These are phyloP conservation scores for Eubasilissa splendida DNA, from an alignment of 2,888 invertebrate species.

Conservation along the genomic window DNA sequence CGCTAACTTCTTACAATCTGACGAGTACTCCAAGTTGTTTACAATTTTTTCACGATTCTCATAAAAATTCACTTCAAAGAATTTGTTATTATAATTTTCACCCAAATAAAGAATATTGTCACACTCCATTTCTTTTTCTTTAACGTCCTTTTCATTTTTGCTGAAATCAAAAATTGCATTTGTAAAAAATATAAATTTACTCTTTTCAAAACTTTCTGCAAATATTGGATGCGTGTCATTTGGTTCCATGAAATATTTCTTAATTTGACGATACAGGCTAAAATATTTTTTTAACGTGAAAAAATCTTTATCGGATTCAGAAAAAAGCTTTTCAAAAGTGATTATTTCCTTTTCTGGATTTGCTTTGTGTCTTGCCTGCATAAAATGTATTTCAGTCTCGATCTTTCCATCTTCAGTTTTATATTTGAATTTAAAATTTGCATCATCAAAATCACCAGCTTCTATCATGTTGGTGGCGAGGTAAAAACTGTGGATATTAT, in stretches of 20 bases:
- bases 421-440: neutral
- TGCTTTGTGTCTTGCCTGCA: neutral
- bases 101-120: constrained; percentile 1
- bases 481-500: neutral
- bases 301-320: too few relatives aligned
- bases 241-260: neutral
- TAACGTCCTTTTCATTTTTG: neutral
- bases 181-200: constrained; percentile 1
- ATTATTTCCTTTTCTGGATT: neutral
- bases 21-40: neutral
- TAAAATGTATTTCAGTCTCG: neutral
- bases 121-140: neutral
- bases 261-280: neutral
- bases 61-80: neutral
- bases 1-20: neutral
- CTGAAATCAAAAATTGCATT: constrained; percentile 2
- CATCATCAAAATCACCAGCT: neutral
- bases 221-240: neutral
- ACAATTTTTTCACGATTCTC: neutral
- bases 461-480: neutral
- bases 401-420: neutral
- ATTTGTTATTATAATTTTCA: neutral
- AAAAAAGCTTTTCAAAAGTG: neutral
- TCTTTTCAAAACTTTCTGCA: neutral
- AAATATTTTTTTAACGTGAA: neutral